Evolutionary conservation across 1,140 invertebrate genomes (phyloP), one percentile per base, ranked within the genome.

Genomic region (Ceratoteleas bidentatus): DNA sequence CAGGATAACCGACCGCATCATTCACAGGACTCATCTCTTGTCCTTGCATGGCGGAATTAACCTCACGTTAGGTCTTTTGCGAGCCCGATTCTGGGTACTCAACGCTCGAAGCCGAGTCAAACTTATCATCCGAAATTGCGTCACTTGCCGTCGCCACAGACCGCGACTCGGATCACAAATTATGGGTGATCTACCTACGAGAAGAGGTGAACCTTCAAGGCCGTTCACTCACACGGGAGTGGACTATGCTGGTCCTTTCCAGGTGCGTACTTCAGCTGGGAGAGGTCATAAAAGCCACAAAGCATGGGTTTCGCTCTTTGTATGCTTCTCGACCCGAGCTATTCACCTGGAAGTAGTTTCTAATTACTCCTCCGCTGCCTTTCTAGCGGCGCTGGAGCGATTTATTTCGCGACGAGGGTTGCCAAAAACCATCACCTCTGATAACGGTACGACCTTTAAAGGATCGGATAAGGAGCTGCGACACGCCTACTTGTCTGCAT

Each of bases 301-400:
- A 52, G 16, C 14, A 3, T 52, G 16, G 15, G 24, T 52, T 3
- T 14, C 49, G n/a, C 7, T 52, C 3, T 52, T 52, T 24, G n/a
- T 52, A 0, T 52, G 49, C 11, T 9, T 52, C 0, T 16, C 15
- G 7, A 52, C 49, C 0, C 14, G 16, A 24, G 49, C 49, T 24
- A 24, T 52, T 11, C 47, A 49, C 13, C 11, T 49, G 6, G 47
- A 49, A 14, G 47, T 49, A 49, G 47, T 49, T 11, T 49, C 47
- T 7, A 14, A 49, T 11, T 49, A 49, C 13, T 49, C 47, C 14
- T 49, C 47, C 10, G 13, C 10, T 7, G 13, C 47, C 6, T 49
- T 49, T 14, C 13, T 49, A 14, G 47, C 47, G 2, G 47, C 47
- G 2, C 14, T 49, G 1, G 13, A 49, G 6, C 47, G 47, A 13